A percentile compares a stretch with the other conserved stretches of the same genome.
Conservation (phyloP, 2,113 vertebrate species). For the Campylorhamphus procurvoides region DNA sequence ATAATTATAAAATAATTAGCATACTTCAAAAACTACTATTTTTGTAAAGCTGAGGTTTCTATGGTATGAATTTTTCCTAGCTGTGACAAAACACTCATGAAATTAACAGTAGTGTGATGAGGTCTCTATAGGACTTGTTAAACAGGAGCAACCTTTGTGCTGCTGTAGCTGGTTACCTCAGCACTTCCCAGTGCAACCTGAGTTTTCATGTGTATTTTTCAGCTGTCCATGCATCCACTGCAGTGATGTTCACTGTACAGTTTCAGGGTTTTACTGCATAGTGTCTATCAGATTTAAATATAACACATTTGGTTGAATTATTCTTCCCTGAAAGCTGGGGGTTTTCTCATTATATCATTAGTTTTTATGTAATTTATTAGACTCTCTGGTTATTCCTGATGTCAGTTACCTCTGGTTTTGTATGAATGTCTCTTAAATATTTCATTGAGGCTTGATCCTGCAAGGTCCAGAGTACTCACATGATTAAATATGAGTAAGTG, state of each 20-base stretch:
- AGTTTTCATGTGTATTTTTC: not conserved
- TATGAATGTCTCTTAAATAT: conserved; percentile 13
- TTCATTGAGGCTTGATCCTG: conserved; percentile 17
- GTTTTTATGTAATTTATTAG: not conserved
- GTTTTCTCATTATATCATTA: not conserved
- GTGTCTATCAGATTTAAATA: not conserved
- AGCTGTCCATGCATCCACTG: not conserved
- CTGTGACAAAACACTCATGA: conserved; percentile 57
- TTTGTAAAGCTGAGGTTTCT: conserved; percentile 46
- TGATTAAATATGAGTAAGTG: not conserved
- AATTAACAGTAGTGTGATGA: conserved; percentile 45
- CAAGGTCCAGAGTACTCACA: not conserved
- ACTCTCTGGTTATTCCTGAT: not conserved
- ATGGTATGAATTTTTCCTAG: conserved; percentile 40
- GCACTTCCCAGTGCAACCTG: not conserved
- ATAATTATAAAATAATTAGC: conserved; percentile 59
- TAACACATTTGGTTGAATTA: not conserved
- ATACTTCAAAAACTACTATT: conserved; percentile 4
- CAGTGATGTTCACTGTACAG: not conserved
- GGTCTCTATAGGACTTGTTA: not conserved
- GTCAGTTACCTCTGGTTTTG: not conserved
- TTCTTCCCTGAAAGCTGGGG: not conserved
- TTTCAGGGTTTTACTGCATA: not conserved
- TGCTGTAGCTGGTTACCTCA: not conserved
- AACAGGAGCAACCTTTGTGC: conserved; percentile 11